Percentiles rank a stretch among this genome's conserved stretches.
Evolutionary conservation across 2,113 vertebrate genomes (phyloP).

Genomic region (Pycnonotus jocosus): DNA sequence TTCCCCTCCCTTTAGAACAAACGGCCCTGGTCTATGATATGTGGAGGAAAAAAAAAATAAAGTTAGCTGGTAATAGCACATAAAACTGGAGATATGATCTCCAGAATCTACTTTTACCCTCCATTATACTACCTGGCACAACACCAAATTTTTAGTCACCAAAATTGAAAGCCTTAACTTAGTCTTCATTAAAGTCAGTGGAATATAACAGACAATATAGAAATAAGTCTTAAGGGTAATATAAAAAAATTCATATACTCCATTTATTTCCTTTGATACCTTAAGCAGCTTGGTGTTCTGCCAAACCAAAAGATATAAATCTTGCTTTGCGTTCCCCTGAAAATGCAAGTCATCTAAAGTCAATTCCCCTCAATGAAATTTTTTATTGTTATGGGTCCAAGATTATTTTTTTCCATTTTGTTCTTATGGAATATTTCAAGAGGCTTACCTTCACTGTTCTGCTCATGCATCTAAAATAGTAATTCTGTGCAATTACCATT

Average conservation of each 20-base stretch:
- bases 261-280: neutral
- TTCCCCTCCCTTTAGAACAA: neutral
- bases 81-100: neutral
- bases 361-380: neutral
- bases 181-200: neutral
- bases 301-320: neutral
- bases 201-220: neutral
- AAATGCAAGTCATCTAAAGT: neutral
- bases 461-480: neutral
- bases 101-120: neutral
- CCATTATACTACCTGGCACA: neutral
- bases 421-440: neutral
- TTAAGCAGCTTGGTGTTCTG: neutral
- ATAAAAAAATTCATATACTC: neutral
- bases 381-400: neutral
- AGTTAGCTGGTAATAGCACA: neutral
- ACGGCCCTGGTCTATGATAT: neutral
- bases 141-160: neutral
- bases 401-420: neutral
- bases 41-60: rapidly evolving
- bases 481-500: neutral
- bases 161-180: neutral
- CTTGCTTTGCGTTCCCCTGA: neutral
- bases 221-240: neutral
- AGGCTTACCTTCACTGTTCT: neutral